Evolutionary conservation across 2,113 vertebrate species (phyloP).

Genomic region (Spilogale gracilis): DNA sequence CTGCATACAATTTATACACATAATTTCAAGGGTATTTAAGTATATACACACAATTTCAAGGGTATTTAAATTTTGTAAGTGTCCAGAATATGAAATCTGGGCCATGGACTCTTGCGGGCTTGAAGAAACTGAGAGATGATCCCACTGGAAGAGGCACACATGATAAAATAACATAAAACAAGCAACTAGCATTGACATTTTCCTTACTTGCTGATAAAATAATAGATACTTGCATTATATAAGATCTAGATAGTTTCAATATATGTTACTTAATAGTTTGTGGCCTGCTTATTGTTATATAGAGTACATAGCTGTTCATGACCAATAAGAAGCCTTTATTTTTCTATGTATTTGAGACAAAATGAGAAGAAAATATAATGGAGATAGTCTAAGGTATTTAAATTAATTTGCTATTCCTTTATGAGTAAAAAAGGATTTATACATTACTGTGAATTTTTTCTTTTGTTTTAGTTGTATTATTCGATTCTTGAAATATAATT

Average conservation of each 20-base stretch:
- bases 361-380: not conserved
- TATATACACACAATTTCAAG: constrained; percentile 2
- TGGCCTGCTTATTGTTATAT: not conserved
- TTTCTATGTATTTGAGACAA: not conserved
- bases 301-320: not conserved
- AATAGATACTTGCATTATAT: not conserved
- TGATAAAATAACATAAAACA: not conserved
- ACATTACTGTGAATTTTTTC: not conserved
- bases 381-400: not conserved
- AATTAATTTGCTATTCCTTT: not conserved
- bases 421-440: not conserved
- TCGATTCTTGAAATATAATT: not conserved
- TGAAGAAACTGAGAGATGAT: not conserved
- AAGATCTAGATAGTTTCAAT: not conserved
- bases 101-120: not conserved
- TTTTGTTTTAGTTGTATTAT: not conserved
- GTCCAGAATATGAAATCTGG: not conserved
- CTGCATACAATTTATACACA: not conserved
- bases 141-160: not conserved
- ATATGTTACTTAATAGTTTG: not conserved
- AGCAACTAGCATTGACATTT: not conserved
- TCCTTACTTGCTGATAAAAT: constrained; percentile 19
- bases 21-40: constrained; percentile 31
- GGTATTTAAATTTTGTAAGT: not conserved
- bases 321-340: not conserved